Base-by-base conservation (phyloP, 1,140 invertebrate genomes). In the Mamestra configurata region DNA sequence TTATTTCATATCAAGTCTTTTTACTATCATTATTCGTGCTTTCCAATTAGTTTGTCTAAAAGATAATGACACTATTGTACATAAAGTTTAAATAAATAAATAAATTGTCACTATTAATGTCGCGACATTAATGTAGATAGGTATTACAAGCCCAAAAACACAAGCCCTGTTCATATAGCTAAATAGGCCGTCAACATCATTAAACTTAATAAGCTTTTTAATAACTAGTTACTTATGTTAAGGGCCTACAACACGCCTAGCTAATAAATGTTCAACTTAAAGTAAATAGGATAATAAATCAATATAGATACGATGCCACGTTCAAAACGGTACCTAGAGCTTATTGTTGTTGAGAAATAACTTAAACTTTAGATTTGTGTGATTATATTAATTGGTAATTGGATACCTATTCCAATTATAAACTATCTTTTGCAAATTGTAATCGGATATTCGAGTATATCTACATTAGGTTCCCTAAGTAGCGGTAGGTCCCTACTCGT, bases 391-490 rank as follows among this genome's bases (percentile, higher is more conserved):
- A 8, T 68, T 7, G 6, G 22, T 24, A 24, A 27, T 4, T 0
- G 22, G 43, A 24, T 20, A 49, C 43, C 13, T 64, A 37, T 37
- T 37, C 31, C n/a, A 37, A 37, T 49, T 70, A 49, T 13, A 70
- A 49, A 27, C 22, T 49, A 46, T 24, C 7, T n/a, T 27, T 49
- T 18, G 22, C 40, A 24, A 49, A 49, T n/a, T n/a, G 24, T 24
- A 18, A 66, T 66, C 61, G 18, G 61, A 66, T 66, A 66, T 18
- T 13, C 61, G 5, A 22, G 61, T 66, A 40, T 43, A 40, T 43
- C 37, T 66, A 24, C 18, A 22, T 7, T 43, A 43, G 13, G 22
- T 57, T 59, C 24, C 22, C 13, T 31, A 4, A 22, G 43, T 35
- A 51, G 15, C 24, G 4, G 35, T n/a, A n/a, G 2, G 40, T 37